phyloP scores from a whole-genome alignment of 2,797 vertebrate genomes.

The Prunella strophiata region DNA sequence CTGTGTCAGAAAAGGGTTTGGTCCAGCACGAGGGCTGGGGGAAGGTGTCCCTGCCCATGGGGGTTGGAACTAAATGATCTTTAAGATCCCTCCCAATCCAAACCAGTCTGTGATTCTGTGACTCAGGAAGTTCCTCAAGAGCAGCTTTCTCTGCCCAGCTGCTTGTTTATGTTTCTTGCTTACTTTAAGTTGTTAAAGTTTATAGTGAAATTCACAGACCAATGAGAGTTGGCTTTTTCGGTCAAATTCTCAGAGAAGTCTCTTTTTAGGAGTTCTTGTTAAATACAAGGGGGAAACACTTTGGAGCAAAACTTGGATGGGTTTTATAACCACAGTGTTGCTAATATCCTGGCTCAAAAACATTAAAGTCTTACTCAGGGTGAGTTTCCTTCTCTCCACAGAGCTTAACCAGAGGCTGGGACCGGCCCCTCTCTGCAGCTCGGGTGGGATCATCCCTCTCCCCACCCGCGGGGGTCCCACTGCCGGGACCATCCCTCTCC shows the following conservation, averaged over 20 bases:
- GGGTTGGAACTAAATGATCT: not conserved
- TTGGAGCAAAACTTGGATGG: not conserved
- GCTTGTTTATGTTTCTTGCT: not conserved
- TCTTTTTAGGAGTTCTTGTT: not conserved
- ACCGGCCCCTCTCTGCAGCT: not conserved
- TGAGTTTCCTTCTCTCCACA: not conserved
- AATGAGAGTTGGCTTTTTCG: accelerated
- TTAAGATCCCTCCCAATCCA: not conserved
- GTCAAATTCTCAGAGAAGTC: not conserved
- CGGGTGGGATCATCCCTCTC: not conserved
- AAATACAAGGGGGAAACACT: not conserved
- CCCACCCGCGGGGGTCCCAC: not conserved
- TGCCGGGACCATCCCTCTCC: not conserved
- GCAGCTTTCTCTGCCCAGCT: accelerated
- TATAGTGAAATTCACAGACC: accelerated
- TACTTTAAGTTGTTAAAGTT: not conserved
- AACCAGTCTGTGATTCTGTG: not conserved
- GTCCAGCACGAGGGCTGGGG: accelerated
- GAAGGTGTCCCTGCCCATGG: not conserved
- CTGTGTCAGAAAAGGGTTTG: not conserved
- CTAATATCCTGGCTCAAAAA: not conserved
- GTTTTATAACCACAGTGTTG: not conserved
- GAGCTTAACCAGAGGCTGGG: not conserved
- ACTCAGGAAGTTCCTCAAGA: not conserved
- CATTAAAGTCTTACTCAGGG: accelerated